Conservation (phyloP, 2,888 invertebrate species). For the Ormyrus labotus region DNA sequence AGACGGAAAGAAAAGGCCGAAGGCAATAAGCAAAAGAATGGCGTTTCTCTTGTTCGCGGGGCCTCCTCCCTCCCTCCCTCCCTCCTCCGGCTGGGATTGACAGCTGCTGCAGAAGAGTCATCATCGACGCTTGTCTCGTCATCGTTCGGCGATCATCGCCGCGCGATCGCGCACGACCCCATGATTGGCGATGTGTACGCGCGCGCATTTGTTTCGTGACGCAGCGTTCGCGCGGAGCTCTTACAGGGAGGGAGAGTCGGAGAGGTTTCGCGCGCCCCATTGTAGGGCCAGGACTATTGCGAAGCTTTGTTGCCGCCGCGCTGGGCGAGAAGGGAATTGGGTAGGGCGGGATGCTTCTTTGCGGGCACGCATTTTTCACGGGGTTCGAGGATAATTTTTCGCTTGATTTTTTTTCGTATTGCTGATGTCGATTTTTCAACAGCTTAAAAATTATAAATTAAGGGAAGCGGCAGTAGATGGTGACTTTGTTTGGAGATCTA, state of each 20-base stretch:
- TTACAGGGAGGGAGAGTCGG: conserved; percentile 1
- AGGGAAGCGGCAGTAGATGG: too few relatives aligned
- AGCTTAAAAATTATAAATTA: too few relatives aligned
- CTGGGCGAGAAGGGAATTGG: too few relatives aligned
- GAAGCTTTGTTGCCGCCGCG: background rate
- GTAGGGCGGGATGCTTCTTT: too few relatives aligned
- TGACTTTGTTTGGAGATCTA: too few relatives aligned
- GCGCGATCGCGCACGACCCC: conserved; percentile 8
- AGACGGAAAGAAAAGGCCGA: conserved; percentile 9
- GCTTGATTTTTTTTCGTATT: too few relatives aligned
- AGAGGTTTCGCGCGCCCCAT: background rate
- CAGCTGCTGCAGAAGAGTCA: conserved; percentile 71
- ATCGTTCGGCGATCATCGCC: conserved; percentile 60
- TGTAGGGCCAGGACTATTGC: background rate
- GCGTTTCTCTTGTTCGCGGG: background rate
- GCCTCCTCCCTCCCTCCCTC: background rate
- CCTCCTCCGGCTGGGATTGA: conserved; percentile 65
- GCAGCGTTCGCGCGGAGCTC: conserved; percentile 64
- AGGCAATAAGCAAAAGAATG: conserved; percentile 15
- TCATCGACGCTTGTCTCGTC: conserved; percentile 66
- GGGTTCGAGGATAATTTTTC: too few relatives aligned
- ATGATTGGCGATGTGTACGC: conserved; percentile 51
- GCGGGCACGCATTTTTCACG: too few relatives aligned
- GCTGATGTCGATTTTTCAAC: too few relatives aligned
- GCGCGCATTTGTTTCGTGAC: conserved; percentile 74